A percentile compares a stretch with the other conserved stretches of the same genome.
phyloP scores from a whole-genome alignment of 2,797 vertebrate genomes.

The Anabacerthia variegaticeps region DNA sequence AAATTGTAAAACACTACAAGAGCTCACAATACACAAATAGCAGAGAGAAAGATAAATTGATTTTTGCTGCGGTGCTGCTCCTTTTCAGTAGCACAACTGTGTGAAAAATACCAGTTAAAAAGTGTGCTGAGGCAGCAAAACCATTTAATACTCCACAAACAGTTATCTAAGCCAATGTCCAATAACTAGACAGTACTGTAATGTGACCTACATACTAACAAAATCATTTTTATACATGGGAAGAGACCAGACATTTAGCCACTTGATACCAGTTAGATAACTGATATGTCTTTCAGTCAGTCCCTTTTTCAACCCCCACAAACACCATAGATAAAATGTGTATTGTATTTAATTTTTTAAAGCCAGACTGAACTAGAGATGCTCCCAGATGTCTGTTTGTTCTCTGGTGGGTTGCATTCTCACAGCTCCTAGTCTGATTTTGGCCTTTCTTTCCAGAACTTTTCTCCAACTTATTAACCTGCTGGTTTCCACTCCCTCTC shows the following conservation, averaged over 20 bases:
- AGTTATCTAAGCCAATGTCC: conserved; percentile 96
- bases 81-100: conserved; percentile 97
- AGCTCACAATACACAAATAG: conserved; percentile 79
- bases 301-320: not conserved
- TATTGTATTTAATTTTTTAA: not conserved
- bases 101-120: conserved; percentile 97
- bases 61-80: conserved; percentile 89
- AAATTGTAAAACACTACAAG: conserved; percentile 77
- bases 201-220: conserved; percentile 98
- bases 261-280: conserved; percentile 84
- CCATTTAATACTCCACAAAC: conserved; percentile 98
- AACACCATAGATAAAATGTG: not conserved
- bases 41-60: conserved; percentile 84
- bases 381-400: not conserved
- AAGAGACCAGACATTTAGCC: conserved; percentile 78
- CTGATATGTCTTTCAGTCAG: conserved; percentile 71
- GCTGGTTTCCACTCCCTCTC: not conserved
- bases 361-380: not conserved
- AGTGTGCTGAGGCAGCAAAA: conserved; percentile 98
- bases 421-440: not conserved
- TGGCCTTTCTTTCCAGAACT: not conserved
- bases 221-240: conserved; percentile 83
- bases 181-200: conserved; percentile 92
- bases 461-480: not conserved
- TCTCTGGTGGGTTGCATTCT: not conserved